Percentiles rank a stretch among this genome's conserved stretches.
phyloP scores from a whole-genome alignment of 2,797 vertebrate genomes.

The Coreius guichenoti region DNA sequence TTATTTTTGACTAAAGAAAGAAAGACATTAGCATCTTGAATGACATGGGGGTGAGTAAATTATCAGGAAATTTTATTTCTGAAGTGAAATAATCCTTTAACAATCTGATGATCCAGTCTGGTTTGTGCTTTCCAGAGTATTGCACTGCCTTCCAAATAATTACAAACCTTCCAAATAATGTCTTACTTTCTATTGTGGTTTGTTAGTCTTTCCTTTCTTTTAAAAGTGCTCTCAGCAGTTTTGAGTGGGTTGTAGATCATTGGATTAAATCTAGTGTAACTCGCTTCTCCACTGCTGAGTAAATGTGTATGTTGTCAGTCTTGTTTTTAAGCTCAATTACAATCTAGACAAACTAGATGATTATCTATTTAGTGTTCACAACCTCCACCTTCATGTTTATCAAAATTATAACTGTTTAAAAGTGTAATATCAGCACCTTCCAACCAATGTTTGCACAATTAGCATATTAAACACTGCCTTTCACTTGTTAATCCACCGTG shows the following conservation, averaged over 20 bases:
- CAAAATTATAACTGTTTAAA: background rate
- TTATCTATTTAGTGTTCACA: background rate
- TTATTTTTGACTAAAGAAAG: too few species aligned
- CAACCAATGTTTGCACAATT: background rate
- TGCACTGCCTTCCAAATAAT: background rate
- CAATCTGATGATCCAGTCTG: too few species aligned
- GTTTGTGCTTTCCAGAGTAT: background rate
- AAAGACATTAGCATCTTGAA: too few species aligned
- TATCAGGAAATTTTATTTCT: too few species aligned
- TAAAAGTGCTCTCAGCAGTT: background rate
- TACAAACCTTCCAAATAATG: background rate
- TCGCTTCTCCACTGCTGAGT: background rate
- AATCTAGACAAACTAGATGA: background rate
- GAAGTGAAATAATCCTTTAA: too few species aligned
- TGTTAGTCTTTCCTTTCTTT: slow-evolving; percentile 1
- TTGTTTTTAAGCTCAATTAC: background rate
- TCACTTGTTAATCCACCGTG: slow-evolving; percentile 16
- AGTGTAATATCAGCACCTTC: slow-evolving; percentile 20
- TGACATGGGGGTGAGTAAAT: too few species aligned
- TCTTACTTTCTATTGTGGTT: background rate
- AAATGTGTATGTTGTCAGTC: background rate
- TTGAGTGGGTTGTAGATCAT: background rate
- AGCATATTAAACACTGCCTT: background rate
- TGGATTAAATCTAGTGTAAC: background rate
- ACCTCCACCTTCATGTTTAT: background rate